These are phyloP conservation scores for Pterostichus niger DNA, from an alignment of 2,888 invertebrate species.

Conservation along the genomic window DNA sequence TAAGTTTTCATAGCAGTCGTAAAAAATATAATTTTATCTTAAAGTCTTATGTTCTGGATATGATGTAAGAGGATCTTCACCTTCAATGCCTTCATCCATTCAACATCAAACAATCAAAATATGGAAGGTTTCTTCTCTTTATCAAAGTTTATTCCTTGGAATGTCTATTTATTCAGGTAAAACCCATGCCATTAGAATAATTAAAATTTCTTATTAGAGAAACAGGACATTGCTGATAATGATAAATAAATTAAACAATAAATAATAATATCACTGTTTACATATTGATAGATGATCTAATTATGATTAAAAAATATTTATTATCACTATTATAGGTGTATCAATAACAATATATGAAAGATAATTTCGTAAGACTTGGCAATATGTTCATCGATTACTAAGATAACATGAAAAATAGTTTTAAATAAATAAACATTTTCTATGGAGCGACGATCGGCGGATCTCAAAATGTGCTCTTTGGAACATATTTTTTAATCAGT, in stretches of 20 bases:
- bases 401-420: neutral
- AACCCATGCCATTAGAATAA: constrained; percentile 37
- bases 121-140: no score
- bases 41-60: no score
- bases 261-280: constrained; percentile 58
- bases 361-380: constrained; percentile 26
- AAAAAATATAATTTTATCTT: no score
- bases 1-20: no score
- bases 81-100: no score
- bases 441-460: neutral
- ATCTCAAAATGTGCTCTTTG: no score
- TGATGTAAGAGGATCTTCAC: no score
- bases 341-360: constrained; percentile 30
- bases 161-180: constrained; percentile 28
- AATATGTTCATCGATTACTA: neutral
- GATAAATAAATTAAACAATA: constrained; percentile 51
- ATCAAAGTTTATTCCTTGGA: constrained; percentile 3
- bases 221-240: constrained; percentile 51
- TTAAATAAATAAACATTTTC: constrained; percentile 5
- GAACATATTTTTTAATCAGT: no score
- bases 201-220: constrained; percentile 25
- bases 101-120: no score
- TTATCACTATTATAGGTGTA: constrained; percentile 11
- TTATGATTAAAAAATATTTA: constrained; percentile 55
- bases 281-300: constrained; percentile 50